phyloP scores from a whole-genome alignment of 2,888 invertebrate genomes.

The Branchipolynoe longqiensis region DNA sequence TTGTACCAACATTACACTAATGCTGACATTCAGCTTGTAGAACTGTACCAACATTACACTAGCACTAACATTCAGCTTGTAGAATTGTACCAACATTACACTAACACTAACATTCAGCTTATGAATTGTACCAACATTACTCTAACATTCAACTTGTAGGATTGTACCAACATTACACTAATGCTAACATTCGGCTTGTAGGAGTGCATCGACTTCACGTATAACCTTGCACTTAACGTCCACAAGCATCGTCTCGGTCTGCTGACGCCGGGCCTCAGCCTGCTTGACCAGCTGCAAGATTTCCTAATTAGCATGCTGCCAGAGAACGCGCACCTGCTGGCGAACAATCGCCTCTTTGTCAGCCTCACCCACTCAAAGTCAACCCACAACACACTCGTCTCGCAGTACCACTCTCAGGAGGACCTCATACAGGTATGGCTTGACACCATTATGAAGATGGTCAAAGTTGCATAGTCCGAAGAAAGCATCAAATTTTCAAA shows the following conservation, averaged over 20 bases:
- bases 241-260: constrained; percentile 92
- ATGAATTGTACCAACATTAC: neutral
- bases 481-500: no score
- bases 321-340: constrained; percentile 90
- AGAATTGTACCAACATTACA: no score
- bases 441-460: no score
- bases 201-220: constrained; percentile 93
- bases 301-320: constrained; percentile 87
- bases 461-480: no score
- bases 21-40: constrained; percentile 93
- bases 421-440: constrained; percentile 97
- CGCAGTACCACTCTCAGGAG: constrained; percentile 93
- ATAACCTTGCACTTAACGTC: constrained; percentile 93
- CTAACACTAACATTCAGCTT: neutral
- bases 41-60: no score
- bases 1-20: no score
- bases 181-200: constrained; percentile 76
- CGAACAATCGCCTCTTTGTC: constrained; percentile 94
- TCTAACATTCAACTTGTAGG: neutral
- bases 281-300: constrained; percentile 92
- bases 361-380: constrained; percentile 95
- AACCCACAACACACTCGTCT: constrained; percentile 95
- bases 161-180: neutral
- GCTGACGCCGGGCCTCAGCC: constrained; percentile 96
- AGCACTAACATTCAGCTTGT: no score